Base-by-base conservation (phyloP, 1,140 invertebrate species). In the Aphaenogaster rudis region DNA sequence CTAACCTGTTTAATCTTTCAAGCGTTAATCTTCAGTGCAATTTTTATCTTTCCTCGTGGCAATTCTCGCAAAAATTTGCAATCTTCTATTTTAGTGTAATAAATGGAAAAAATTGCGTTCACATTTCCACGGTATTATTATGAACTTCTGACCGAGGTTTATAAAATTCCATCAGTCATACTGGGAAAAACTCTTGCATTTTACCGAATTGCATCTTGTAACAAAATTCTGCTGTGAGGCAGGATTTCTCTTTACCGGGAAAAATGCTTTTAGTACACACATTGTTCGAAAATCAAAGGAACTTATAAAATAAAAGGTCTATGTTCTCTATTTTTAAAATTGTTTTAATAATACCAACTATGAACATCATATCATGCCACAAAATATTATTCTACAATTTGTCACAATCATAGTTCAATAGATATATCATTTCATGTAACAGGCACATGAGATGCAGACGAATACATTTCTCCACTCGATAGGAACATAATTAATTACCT, bases 141-240 rank as follows among this genome's bases (percentile, higher is more conserved):
- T 3, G 21, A 59, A 76, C 2, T 13, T 17, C 8, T 48, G 42
- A 64, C 42, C 1, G 76, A 48, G 42, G 7, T 78, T 64, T 48
- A 36, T 63, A 78, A 74, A 52, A 74, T 78, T 76, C 72, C 33
- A 76, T 21, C 74, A 21, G 39, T 77, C 74, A 61, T 17, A 74
- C 28, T 28, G 42, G 21, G 48, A 48, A 78, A 21, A 64, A 28
- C n/a, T 59, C 54, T 59, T 15, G 13, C n/a, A 17, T 59, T 8
- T 9, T n/a, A 36, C 2, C n/a, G 7, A 39, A 13, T 63, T 61
- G 28, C 9, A 67, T 67, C 3, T 42, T 66, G 36, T n/a, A 39
- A 15, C 76, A 48, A 63, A 33, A 63, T 78, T 7, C 9, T n/a
- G 21, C 17, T 7, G 4, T 54, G 15, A 1, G 8, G 13, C 17